Base-by-base conservation (phyloP, 2,113 vertebrate genomes). In the Heptranchias perlo region DNA sequence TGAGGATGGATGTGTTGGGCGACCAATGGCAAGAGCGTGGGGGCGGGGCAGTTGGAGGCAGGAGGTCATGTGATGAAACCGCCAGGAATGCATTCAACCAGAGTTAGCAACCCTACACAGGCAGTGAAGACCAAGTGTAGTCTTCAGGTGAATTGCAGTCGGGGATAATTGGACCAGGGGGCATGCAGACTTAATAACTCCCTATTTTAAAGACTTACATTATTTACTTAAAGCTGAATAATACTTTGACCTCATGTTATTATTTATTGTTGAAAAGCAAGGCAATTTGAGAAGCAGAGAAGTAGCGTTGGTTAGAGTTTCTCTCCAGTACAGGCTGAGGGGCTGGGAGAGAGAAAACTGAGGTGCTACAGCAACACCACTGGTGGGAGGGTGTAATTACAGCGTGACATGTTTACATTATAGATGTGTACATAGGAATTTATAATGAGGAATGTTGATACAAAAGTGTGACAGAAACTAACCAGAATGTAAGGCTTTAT, bases 391-490 rank as follows among this genome's bases (percentile, higher is more conserved):
- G 5, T 18, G 14, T 39, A 93, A 93, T 93, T 62, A 62, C 58
- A 39, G 16, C 39, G 58, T 62, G 89, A 93, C 78, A 82, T 35
- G 58, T 93, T n/a, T 62, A 93, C 39, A 93, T 93, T 62, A 93
- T 64, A 64, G 10, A 93, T 62, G 35, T 62, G 35, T 35, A 35
- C 54, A 21, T 21, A 39, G 58, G 7, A 13, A 35, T 61, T 87
- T 52, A 18, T 52, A 87, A 52, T 54, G 49, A 49, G 52, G 52
- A 35, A 91, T 35, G 52, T 58, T 58, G 8, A 31, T 31, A 58
- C 44, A 49, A 86, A 23, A 49, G 3, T 49, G 82, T 47, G 21
- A 6, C 78, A 84, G 39, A 31, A 76, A 76, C 69, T 76, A 76
- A 76, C 69, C 11, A 10, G 58, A 5, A 58, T n/a, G 58, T 58